Evolutionary conservation across 2,888 invertebrate species (phyloP).

Genomic region (Eutolmus rufibarbis): DNA sequence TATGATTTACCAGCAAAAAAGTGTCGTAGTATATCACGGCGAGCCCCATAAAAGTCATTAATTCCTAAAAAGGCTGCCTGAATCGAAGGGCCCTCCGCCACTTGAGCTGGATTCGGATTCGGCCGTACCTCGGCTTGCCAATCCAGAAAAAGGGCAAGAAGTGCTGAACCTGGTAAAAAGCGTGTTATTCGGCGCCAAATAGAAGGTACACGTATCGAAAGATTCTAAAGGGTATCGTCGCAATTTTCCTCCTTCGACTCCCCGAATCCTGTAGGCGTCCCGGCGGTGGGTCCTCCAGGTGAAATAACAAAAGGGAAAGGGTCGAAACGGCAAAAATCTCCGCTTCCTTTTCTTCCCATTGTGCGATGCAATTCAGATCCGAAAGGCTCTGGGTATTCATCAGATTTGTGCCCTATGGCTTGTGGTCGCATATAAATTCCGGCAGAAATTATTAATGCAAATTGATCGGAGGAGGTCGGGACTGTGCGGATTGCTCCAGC

Average conservation of each 20-base stretch:
- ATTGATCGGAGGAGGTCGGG: not conserved
- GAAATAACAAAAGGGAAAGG: not conserved
- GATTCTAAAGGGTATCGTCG: not conserved
- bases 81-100: not conserved
- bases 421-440: slow-evolving; percentile 22
- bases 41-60: not conserved
- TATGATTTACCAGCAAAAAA: not conserved
- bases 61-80: not conserved
- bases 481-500: not conserved
- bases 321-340: not conserved
- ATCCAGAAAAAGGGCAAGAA: not conserved
- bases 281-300: not conserved
- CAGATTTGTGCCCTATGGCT: not conserved
- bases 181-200: not conserved
- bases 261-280: not conserved
- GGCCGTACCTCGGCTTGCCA: not conserved
- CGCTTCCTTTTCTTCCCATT: not conserved
- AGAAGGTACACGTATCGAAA: not conserved
- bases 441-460: slow-evolving; percentile 8
- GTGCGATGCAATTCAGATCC: not conserved
- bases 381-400: not conserved
- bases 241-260: not conserved
- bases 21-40: not conserved
- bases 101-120: not conserved
- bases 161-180: not conserved